phyloP scores from a whole-genome alignment of 2,888 invertebrate species.

The Aphidoletes aphidimyza region DNA sequence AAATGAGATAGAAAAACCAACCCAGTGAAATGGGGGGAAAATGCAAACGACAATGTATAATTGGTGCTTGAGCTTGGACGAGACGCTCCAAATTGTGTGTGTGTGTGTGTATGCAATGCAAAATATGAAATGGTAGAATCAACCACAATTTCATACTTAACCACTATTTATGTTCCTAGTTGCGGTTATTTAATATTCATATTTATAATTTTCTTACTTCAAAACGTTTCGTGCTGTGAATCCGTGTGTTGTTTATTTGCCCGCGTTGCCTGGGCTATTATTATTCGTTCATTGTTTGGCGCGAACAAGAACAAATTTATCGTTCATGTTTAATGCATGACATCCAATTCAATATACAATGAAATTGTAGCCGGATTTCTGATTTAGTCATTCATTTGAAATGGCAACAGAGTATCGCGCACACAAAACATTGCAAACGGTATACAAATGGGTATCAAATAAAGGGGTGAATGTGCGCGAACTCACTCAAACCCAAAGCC shows the following conservation, averaged over 20 bases:
- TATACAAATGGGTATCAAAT: neutral
- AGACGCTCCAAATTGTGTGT: neutral
- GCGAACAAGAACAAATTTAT: slow-evolving; percentile 32
- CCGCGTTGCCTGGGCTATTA: neutral
- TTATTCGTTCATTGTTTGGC: slow-evolving; percentile 29
- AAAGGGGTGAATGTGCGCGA: slow-evolving; percentile 32
- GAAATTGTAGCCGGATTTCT: slow-evolving; percentile 1
- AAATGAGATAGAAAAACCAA: slow-evolving; percentile 15
- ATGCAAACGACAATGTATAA: neutral
- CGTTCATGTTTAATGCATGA: slow-evolving; percentile 49
- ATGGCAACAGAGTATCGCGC: neutral
- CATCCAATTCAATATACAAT: slow-evolving; percentile 32
- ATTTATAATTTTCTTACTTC: slow-evolving; percentile 4
- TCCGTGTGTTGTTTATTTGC: neutral
- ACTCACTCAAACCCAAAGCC: neutral
- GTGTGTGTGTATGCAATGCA: neutral
- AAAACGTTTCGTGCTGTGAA: neutral
- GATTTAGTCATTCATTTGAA: slow-evolving; percentile 51
- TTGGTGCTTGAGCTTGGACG: neutral
- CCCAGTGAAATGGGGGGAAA: neutral
- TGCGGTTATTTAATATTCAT: slow-evolving; percentile 53
- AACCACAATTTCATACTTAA: slow-evolving; percentile 33
- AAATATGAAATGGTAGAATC: slow-evolving; percentile 9
- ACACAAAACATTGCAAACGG: neutral
- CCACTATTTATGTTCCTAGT: slow-evolving; percentile 44